These are phyloP conservation scores for Sitta carolinensis DNA, from an alignment of 2,797 vertebrate species.

Conservation along the genomic window DNA sequence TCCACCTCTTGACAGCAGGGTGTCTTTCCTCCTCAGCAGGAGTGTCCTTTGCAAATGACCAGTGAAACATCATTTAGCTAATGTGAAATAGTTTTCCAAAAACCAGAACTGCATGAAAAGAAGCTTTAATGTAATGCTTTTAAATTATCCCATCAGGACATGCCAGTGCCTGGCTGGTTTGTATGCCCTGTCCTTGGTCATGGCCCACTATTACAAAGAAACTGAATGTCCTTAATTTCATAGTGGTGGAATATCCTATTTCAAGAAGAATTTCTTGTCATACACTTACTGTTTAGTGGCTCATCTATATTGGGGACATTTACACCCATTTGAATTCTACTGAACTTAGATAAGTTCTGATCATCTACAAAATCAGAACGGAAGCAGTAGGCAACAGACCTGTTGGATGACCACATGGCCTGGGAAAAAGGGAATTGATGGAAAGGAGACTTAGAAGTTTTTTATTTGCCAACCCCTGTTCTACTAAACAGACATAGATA, in stretches of 20 bases:
- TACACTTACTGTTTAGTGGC: not conserved
- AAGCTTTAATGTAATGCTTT: not conserved
- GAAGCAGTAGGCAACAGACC: not conserved
- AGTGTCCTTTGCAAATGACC: not conserved
- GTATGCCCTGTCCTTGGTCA: not conserved
- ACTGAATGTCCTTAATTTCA: not conserved
- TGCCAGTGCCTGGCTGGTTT: not conserved
- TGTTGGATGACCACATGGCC: not conserved
- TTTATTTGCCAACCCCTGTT: not conserved
- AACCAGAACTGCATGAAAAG: not conserved
- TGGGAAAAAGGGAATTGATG: not conserved
- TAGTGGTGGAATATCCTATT: not conserved
- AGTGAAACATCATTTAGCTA: not conserved
- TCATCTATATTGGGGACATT: not conserved
- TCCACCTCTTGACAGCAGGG: not conserved
- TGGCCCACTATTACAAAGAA: not conserved
- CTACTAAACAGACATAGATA: not conserved
- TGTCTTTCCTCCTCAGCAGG: not conserved
- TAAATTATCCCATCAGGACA: not conserved
- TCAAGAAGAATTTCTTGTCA: not conserved
- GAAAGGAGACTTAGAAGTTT: not conserved
- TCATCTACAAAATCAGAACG: not conserved
- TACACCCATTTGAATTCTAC: not conserved
- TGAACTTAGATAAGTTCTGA: not conserved
- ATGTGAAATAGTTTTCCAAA: not conserved